Base-by-base conservation (phyloP, 2,113 vertebrate genomes). In the Turdus rufiventris region DNA sequence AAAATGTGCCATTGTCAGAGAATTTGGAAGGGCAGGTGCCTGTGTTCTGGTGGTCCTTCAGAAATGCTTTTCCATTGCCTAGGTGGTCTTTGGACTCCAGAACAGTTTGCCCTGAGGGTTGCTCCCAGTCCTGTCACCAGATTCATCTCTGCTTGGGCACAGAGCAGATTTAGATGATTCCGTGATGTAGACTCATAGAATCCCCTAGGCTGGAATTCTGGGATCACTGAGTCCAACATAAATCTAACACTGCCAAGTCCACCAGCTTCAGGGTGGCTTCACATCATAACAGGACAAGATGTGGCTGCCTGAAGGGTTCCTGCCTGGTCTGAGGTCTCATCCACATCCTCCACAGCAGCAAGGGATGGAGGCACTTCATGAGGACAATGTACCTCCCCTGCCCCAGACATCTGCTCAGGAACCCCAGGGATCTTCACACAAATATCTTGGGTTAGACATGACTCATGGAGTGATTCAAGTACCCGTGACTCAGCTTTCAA, bases 241-340 rank as follows among this genome's bases (percentile, higher is more conserved):
- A 79, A 51, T 15, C n/a, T 18, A 25, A 53, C 28, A 8, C 47
- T 34, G n/a, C 26, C 21, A 42, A 53, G 57, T 34, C 10, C 57
- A 47, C 23, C 56, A 61, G 4, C 26, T 66, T n/a, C 34, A 53
- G 53, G 14, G 21, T 24, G 47, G 63, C 26, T 71, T 56, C 29
- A 29, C 15, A 4, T 8, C 40, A 8, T 6, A n/a, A 31, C 36
- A 29, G 4, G 2, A 5, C 0, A 0, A 36, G 53, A 76, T 1
- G 3, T 8, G 33, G 18, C 48, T 75, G 20, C 23, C 47, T 75
- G 33, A 50, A 66, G 50, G 15, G 67, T 2, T 66, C 12, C 60
- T 53, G 28, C 18, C 67, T 70, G 53, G 8, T 18, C 36, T 68
- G 19, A 65, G 51, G 25, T 29, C 31, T 28, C 38, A 14, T 5